These are phyloP conservation scores for Motacilla alba DNA, from an alignment of 2,113 vertebrate species.

Conservation along the genomic window DNA sequence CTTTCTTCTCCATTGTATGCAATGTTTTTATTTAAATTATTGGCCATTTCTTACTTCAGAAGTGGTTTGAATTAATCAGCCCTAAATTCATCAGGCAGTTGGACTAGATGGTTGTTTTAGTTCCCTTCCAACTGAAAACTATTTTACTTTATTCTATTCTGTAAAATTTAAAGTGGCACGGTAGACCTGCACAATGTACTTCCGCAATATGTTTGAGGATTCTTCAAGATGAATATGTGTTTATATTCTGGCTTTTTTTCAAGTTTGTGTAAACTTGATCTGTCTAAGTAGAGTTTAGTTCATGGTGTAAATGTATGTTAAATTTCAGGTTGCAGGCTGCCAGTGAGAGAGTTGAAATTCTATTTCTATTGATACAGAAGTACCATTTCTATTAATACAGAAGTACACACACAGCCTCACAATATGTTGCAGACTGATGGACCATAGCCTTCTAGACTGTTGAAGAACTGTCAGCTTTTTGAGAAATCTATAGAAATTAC, in stretches of 20 bases:
- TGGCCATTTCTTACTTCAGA: not conserved
- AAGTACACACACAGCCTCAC: not conserved
- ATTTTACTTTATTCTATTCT: not conserved
- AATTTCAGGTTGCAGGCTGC: not conserved
- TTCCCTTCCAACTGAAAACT: not conserved
- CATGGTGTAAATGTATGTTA: not conserved
- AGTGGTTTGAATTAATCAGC: not conserved
- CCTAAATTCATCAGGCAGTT: not conserved
- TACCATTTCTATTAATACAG: not conserved
- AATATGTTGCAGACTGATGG: not conserved
- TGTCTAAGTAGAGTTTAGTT: not conserved
- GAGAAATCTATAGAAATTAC: not conserved
- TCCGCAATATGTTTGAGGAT: not conserved
- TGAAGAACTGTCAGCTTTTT: not conserved
- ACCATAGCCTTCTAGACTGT: not conserved
- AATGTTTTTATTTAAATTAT: not conserved
- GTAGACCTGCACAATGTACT: not conserved
- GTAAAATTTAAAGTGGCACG: not conserved
- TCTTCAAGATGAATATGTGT: not conserved
- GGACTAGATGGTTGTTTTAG: not conserved
- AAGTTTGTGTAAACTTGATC: not conserved
- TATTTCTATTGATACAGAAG: too few species aligned
- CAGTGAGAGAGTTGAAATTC: not conserved
- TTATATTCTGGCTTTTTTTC: not conserved
- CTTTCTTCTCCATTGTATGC: not conserved